Base-by-base conservation (phyloP, 1,140 invertebrate species). In the Lethrus apterus region DNA sequence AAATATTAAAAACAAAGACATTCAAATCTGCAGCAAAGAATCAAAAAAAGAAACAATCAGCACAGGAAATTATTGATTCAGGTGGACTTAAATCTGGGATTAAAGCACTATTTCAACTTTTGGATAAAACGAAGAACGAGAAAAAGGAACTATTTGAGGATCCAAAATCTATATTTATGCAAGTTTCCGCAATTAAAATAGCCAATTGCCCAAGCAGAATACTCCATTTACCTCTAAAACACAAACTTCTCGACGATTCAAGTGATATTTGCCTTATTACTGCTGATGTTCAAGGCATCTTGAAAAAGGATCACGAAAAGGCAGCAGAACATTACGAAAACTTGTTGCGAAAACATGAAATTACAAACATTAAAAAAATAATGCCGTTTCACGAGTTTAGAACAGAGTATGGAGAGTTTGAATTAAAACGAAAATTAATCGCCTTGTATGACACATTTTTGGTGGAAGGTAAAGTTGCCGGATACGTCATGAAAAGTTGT, bases 371-470 rank as follows among this genome's bases (percentile, higher is more conserved):
- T 46, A 72, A 73, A 51, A 64, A 66, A 24, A 59, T 77, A 20
- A 71, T 83, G 52, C 78, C 78, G 13, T 66, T 81, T 34, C 72
- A 76, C 55, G 73, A 78, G 56, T 54, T 84, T 1, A 72, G 72
- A 61, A 76, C 76, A 2, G 80, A 82, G 62, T 80, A 77, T 64
- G 78, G 80, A 24, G 17, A 34, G 13, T 81, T 68, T 66, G 80
- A 83, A 64, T 59, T 79, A 56, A 78, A 75, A 58, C 65, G 71
- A 15, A 75, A 77, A 52, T 62, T 83, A 1, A 56, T 76, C 3
- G 72, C 70, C 14, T 72, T 75, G 45, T 79, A 81, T 59, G 80
- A 83, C 57, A 65, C 70, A 21, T 81, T 81, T 47, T 68, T 83
- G 44, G 70, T 74, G 3, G 80, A 83, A 59, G 76, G 74, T 21